Percentiles rank a stretch among this genome's conserved stretches.
Evolutionary conservation across 2,888 invertebrate species (phyloP).

Genomic region (Baccha elongata): DNA sequence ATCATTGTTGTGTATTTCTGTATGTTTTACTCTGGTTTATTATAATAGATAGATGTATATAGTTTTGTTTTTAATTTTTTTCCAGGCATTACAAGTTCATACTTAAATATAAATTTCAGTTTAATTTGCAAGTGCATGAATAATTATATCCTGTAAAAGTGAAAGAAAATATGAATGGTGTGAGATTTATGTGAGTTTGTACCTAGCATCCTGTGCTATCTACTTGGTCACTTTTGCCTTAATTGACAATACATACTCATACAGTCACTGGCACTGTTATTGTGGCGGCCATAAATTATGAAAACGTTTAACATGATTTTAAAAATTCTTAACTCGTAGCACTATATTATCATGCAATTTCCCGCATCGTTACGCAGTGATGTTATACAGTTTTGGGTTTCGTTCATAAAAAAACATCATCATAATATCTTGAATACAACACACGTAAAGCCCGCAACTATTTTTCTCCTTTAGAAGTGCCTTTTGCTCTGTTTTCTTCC

Average conservation of each 20-base stretch:
- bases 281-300: slow-evolving; percentile 62
- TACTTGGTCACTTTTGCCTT: slow-evolving; percentile 34
- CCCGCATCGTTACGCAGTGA: slow-evolving; percentile 64
- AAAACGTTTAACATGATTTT: slow-evolving; percentile 64
- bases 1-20: slow-evolving; percentile 20
- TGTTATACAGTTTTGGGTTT: slow-evolving; percentile 18
- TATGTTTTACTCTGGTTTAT: slow-evolving; percentile 1
- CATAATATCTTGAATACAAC: slow-evolving; percentile 51
- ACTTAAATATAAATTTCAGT: slow-evolving; percentile 64
- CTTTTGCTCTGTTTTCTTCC: slow-evolving; percentile 46
- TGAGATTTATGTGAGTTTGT: slow-evolving; percentile 42
- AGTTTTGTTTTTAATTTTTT: background rate
- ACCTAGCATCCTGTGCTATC: background rate
- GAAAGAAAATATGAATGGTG: slow-evolving; percentile 47
- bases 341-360: slow-evolving; percentile 74
- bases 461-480: slow-evolving; percentile 53
- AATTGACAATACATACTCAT: slow-evolving; percentile 36
- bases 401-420: slow-evolving; percentile 17
- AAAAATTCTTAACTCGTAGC: slow-evolving; percentile 72
- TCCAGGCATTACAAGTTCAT: slow-evolving; percentile 34
- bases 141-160: slow-evolving; percentile 59
- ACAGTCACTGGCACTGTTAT: background rate
- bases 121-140: slow-evolving; percentile 60
- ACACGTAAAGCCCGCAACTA: slow-evolving; percentile 63
- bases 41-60: background rate